Evolutionary conservation across 92 coral and sea anemone species (phyloP).

Genomic region (Epizoanthus scotinus): DNA sequence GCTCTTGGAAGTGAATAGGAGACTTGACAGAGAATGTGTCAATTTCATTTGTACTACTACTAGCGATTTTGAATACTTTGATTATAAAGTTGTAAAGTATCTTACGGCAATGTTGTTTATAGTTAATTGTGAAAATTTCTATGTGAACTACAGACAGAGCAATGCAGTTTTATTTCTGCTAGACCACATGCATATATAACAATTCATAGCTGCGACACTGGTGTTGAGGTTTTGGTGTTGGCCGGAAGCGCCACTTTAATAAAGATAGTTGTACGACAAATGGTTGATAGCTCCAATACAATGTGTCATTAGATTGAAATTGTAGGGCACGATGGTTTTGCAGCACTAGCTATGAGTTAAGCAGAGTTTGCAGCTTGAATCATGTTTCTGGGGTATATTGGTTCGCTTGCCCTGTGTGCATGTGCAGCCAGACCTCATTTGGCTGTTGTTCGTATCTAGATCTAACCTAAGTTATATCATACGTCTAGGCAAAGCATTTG

Average conservation of each 20-base stretch:
- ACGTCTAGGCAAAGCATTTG: background rate
- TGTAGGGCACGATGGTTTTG: background rate
- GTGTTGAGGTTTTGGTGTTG: background rate
- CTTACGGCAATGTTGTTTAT: no score
- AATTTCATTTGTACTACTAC: no score
- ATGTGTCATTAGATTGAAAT: background rate
- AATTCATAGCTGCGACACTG: conserved; percentile 7
- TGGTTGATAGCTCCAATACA: background rate
- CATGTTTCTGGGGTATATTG: background rate
- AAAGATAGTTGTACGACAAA: conserved; percentile 9
- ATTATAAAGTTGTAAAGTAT: no score
- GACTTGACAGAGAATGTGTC: background rate
- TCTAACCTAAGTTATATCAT: background rate
- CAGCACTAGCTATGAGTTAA: background rate
- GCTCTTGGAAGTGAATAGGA: background rate
- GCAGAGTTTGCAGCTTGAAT: background rate
- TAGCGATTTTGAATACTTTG: no score
- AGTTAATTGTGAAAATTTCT: no score
- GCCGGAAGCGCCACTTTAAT: conserved; percentile 26
- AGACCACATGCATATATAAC: background rate
- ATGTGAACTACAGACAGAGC: no score
- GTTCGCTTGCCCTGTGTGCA: no score
- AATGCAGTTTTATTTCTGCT: no score
- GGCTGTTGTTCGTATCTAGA: background rate
- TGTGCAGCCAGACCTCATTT: background rate